Conservation (phyloP, 2,797 vertebrate genomes). For the Mustela erminea region DNA sequence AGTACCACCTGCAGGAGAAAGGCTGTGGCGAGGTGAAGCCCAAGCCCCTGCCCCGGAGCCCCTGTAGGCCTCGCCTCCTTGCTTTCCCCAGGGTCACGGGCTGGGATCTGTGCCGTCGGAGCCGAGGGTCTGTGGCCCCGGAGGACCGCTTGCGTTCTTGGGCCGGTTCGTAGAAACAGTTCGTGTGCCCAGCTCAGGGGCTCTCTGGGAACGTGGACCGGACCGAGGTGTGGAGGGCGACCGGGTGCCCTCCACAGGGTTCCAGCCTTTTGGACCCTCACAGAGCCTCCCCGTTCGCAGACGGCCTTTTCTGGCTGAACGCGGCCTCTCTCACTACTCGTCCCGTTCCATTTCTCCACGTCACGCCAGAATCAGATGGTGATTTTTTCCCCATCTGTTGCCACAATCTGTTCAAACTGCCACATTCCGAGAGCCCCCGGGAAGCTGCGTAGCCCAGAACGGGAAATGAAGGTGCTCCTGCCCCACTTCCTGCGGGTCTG, state of each 20-base stretch:
- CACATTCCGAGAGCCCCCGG: neutral
- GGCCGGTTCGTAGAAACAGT: neutral
- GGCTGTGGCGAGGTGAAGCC: accelerated
- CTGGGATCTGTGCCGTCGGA: neutral
- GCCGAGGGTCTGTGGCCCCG: accelerated
- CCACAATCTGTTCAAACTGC: constrained; percentile 77
- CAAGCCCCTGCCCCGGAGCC: neutral
- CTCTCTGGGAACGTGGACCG: neutral
- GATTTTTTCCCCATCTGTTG: constrained; percentile 72
- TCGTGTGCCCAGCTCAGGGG: neutral
- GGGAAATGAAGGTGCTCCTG: neutral
- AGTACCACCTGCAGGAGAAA: neutral
- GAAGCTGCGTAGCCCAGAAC: neutral
- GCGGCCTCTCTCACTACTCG: constrained; percentile 67
- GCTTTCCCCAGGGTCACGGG: accelerated
- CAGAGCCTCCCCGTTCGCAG: neutral
- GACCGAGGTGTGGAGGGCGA: neutral
- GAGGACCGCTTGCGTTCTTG: neutral
- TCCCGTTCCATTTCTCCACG: neutral
- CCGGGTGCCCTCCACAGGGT: neutral
- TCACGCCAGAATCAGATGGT: constrained; percentile 74
- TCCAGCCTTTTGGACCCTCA: neutral
- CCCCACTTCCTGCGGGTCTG: neutral
- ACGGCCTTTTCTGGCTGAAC: neutral
- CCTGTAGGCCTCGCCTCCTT: neutral